Evolutionary conservation across 2,888 invertebrate species (phyloP), one percentile per base, ranked within the genome.

Genomic region (Phasia obesa): DNA sequence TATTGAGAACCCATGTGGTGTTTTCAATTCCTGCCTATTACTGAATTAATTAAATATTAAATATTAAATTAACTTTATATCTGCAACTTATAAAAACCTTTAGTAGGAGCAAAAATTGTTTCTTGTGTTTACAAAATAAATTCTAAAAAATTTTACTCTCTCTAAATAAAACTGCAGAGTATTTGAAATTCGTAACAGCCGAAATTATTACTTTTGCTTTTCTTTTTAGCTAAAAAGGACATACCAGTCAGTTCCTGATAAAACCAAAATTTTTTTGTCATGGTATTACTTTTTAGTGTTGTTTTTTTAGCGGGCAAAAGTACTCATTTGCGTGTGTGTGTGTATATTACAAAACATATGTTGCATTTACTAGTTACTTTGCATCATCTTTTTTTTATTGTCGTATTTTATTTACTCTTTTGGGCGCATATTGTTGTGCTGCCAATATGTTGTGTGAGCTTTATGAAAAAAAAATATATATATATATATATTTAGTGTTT

Each of bases 301-400:
- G 1, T 11, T 38, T 42, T 7, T 55, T 35, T n/a, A 21, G 13
- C 23, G 4, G 15, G 19, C 13, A 4, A 11, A n/a, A 9, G 17
- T 31, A 15, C 5, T 4, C 17, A 0, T 19, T 27, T 51, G 31
- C 53, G 42, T 35, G 7, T 35, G 21, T 51, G 0, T 5, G 9
- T 31, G n/a, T 38, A 31, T 35, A 35, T 64, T 5, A n/a, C 42
- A 62, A 71, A 81, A 38, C 81, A 82, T 82, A 78, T 82, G 78
- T 82, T 78, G 67, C 69, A 77, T 67, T 69, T 70, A 35, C 31
- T 59, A 53, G 75, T 75, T 38, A 67, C 64, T 67, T 73, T 19
- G 38, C n/a, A 53, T 47, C 11, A 38, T 35, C 53, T 67, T 53
- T 67, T 74, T 35, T 13, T n/a, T n/a, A n/a, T n/a, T 38, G 4